These are phyloP conservation scores for Pseudomyrmex sp. DNA, from an alignment of 1,140 invertebrate species.

Conservation along the genomic window DNA sequence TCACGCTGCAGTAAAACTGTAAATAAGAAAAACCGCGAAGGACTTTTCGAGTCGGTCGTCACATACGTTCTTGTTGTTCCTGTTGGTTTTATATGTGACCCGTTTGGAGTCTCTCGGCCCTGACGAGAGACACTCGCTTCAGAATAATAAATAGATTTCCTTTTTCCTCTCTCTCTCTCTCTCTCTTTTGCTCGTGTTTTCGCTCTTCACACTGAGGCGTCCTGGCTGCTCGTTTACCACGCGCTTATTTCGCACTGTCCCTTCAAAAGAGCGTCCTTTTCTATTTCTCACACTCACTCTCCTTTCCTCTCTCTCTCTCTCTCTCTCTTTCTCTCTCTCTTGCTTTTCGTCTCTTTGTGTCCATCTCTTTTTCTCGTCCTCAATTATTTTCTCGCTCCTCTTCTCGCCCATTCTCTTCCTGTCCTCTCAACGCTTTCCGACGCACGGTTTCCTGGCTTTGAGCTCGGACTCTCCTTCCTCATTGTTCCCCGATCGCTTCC, in stretches of 20 bases:
- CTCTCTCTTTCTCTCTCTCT: background rate
- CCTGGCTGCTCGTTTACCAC: conserved; percentile 47
- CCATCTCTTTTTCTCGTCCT: conserved; percentile 37
- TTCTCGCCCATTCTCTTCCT: conserved; percentile 36
- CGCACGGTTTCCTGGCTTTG: conserved; percentile 45
- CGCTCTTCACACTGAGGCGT: conserved; percentile 32
- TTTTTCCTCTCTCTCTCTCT: conserved; percentile 19
- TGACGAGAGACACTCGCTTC: conserved; percentile 41
- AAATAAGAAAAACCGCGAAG: conserved; percentile 11
- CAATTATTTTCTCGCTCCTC: conserved; percentile 45
- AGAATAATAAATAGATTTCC: conserved; percentile 55
- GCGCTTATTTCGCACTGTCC: conserved; percentile 57
- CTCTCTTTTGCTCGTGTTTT: background rate
- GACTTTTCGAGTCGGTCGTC: conserved; percentile 3
- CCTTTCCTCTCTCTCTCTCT: background rate
- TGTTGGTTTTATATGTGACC: conserved; percentile 43
- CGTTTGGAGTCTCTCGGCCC: conserved; percentile 29
- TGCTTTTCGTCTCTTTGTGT: no score
- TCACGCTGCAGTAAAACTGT: conserved; percentile 7
- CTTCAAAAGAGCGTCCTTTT: conserved; percentile 27
- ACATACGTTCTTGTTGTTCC: conserved; percentile 23
- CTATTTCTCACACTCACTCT: background rate
- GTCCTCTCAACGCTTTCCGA: conserved; percentile 47
- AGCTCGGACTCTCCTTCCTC: conserved; percentile 54
- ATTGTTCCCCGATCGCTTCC: conserved; percentile 53